A percentile compares a stretch with the other conserved stretches of the same genome.
These are phyloP conservation scores for Drosophila neocordata DNA, from an alignment of 1,140 invertebrate species.

Conservation along the genomic window DNA sequence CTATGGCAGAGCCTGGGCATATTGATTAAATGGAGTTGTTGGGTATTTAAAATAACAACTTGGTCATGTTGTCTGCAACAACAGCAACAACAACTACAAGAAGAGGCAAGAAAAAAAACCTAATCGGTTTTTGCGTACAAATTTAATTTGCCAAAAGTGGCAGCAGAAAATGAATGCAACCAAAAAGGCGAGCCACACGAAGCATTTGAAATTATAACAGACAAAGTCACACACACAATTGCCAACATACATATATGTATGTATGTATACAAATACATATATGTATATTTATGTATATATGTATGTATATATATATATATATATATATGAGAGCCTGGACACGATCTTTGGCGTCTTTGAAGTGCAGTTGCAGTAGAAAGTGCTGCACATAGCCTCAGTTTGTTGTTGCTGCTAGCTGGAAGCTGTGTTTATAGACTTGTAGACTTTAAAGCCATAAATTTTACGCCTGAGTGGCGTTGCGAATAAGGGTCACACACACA, in stretches of 20 bases:
- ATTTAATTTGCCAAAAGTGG: constrained; percentile 81
- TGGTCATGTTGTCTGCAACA: constrained; percentile 70
- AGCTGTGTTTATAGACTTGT: constrained; percentile 80
- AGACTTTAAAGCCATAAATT: constrained; percentile 80
- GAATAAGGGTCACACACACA: constrained; percentile 77
- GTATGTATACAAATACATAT: too few species aligned
- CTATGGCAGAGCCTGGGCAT: constrained; percentile 45
- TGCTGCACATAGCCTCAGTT: constrained; percentile 37
- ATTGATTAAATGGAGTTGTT: constrained; percentile 79
- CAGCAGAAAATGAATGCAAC: constrained; percentile 67
- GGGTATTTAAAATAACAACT: constrained; percentile 80
- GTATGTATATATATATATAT: neutral
- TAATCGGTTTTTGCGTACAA: constrained; percentile 80
- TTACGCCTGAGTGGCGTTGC: constrained; percentile 77
- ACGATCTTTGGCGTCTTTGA: constrained; percentile 26
- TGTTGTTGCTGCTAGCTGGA: constrained; percentile 59
- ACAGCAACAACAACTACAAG: constrained; percentile 1
- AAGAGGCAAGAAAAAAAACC: constrained; percentile 32
- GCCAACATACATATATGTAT: constrained; percentile 8
- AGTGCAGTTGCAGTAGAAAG: constrained; percentile 67
- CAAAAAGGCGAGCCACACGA: constrained; percentile 60
- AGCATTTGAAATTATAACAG: constrained; percentile 78
- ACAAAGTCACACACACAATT: constrained; percentile 32
- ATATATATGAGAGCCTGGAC: constrained; percentile 29
- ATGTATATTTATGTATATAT: neutral